Percentiles rank a stretch among this genome's conserved stretches.
These are phyloP conservation scores for Arizona elegans DNA, from an alignment of 2,113 vertebrate genomes.

Conservation along the genomic window DNA sequence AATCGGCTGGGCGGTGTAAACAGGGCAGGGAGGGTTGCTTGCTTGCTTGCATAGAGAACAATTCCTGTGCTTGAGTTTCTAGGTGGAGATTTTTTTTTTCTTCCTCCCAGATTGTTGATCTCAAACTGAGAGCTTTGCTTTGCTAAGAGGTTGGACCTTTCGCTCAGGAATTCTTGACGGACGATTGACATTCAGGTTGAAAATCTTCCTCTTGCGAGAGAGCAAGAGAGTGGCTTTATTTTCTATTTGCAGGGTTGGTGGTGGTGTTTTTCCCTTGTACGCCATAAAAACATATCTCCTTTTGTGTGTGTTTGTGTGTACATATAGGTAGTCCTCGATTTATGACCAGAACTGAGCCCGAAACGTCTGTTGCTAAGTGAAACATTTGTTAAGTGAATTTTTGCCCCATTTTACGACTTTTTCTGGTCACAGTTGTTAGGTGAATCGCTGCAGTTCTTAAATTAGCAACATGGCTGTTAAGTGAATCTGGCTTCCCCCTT, in stretches of 20 bases:
- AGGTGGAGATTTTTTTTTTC: not conserved
- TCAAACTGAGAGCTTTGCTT: not conserved
- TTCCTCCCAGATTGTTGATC: not conserved
- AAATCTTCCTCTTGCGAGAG: not conserved
- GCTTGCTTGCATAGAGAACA: not conserved
- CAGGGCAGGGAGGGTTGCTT: not conserved
- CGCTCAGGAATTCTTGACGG: not conserved
- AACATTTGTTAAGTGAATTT: not conserved
- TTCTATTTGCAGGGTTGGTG: not conserved
- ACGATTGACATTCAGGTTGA: not conserved
- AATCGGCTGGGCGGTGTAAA: slow-evolving; percentile 6
- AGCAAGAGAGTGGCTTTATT: not conserved
- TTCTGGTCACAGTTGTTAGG: not conserved
- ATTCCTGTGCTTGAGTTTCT: not conserved
- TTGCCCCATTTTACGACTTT: not conserved
- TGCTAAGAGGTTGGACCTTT: not conserved
- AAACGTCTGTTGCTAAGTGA: not conserved
- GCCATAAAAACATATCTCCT: not conserved
- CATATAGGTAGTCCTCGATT: not conserved
- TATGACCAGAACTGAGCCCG: not conserved
- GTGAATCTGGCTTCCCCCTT: not conserved
- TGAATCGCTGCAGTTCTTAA: not conserved
- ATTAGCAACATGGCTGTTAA: not conserved
- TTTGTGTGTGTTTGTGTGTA: too few species aligned
- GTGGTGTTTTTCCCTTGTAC: not conserved